phyloP scores from a whole-genome alignment of 2,797 vertebrate species.

The Onychomys torridus region DNA sequence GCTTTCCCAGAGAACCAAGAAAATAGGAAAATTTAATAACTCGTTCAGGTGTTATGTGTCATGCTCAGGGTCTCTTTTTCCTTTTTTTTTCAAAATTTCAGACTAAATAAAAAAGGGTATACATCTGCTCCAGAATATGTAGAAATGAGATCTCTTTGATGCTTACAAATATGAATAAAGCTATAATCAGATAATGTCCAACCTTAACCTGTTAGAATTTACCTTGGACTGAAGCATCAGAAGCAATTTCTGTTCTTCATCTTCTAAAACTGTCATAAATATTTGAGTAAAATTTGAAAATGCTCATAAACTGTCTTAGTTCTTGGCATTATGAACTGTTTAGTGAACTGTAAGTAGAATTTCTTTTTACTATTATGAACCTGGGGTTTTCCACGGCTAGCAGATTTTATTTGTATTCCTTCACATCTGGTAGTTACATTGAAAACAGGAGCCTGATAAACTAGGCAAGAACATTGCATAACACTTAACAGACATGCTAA shows the following conservation, averaged over 20 bases:
- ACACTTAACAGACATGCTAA: not conserved
- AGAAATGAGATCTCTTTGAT: not conserved
- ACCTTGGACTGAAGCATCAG: not conserved
- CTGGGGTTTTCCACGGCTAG: not conserved
- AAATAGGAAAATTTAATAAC: not conserved
- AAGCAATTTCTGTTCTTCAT: not conserved
- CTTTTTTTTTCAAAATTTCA: conserved; percentile 22
- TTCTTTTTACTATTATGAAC: not conserved
- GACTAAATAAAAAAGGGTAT: not conserved
- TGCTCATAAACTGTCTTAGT: not conserved
- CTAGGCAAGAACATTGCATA: no score
- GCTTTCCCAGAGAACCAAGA: not conserved
- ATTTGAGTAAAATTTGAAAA: not conserved
- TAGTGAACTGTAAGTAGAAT: not conserved
- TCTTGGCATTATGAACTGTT: not conserved
- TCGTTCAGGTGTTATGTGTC: not conserved
- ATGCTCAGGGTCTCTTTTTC: not conserved
- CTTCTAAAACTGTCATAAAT: not conserved
- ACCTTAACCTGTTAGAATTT: not conserved
- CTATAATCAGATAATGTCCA: not conserved
- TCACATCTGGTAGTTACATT: not conserved
- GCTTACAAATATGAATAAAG: not conserved
- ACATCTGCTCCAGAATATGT: not conserved
- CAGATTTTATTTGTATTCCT: not conserved
- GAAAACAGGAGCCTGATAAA: not conserved